Percentiles rank a stretch among this genome's conserved stretches.
These are phyloP conservation scores for Saxidomus purpurata DNA, from an alignment of 1,140 invertebrate genomes.

Conservation along the genomic window DNA sequence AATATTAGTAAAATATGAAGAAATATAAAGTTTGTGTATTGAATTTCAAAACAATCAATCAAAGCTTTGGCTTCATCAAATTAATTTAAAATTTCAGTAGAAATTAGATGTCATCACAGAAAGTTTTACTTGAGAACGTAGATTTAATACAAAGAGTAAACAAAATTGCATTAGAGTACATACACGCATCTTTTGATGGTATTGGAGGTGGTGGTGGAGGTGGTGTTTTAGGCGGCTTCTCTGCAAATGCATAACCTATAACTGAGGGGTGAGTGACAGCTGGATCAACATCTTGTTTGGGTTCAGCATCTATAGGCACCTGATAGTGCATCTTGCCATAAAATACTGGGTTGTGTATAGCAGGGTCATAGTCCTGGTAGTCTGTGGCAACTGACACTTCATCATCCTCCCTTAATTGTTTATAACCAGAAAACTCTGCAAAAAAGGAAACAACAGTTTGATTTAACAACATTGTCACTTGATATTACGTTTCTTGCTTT, in stretches of 20 bases:
- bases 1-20: neutral
- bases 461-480: neutral
- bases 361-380: constrained; percentile 84
- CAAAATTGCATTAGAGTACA: constrained; percentile 49
- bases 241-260: constrained; percentile 83
- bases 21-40: no score
- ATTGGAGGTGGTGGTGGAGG: constrained; percentile 75
- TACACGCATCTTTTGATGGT: constrained; percentile 82
- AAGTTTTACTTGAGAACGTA: no score
- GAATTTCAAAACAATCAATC: no score
- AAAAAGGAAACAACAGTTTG: neutral
- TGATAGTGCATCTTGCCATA: constrained; percentile 83
- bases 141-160: no score
- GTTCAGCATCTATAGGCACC: constrained; percentile 76
- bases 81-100: no score
- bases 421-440: constrained; percentile 75
- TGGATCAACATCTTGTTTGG: constrained; percentile 80
- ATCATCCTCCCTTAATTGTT: constrained; percentile 78
- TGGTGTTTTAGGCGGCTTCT: constrained; percentile 78
- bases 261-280: constrained; percentile 83
- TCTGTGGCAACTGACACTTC: constrained; percentile 79
- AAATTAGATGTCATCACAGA: no score
- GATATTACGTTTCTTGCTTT: neutral
- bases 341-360: constrained; percentile 84
- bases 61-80: no score